Base-by-base conservation (phyloP, 1,140 invertebrate species). In the Tetragnatha versicolor region DNA sequence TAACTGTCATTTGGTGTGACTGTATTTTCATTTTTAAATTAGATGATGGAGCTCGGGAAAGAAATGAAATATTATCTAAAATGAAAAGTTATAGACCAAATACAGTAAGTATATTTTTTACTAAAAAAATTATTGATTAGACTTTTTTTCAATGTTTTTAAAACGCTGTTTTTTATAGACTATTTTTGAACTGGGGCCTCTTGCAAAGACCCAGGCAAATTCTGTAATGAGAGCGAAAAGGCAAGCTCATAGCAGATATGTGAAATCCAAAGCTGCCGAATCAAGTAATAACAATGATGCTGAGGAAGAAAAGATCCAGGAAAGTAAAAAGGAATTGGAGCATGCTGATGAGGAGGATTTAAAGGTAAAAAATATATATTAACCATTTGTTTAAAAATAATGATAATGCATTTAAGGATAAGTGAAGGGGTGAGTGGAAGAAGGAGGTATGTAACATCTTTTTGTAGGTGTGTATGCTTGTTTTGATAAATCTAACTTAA, bases 111-210 rank as follows among this genome's bases (percentile, higher is more conserved):
- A 29, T 2, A 1, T 31, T 12, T 60, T 17, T 33, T 20, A 17
- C 14, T 20, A 3, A 25, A 9, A 20, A 25, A n/a, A 20, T 55
- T 17, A 2, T 10, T 20, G 25, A 25, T 10, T 6, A 12, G 37
- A 37, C 33, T 31, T 55, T 68, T 61, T 51, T 63, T 69, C 22
- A 42, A 55, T 42, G 7, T 17, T 65, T 79, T 81, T 81, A 83
- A 83, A 78, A 80, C 17, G 5, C 4, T 17, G 25, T 10, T 45
- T 49, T 68, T 89, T 90, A 37, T 83, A 97, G 94, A 98, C 96
- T 10, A 93, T 99, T 82, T 96, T 99, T 87, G 97, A 98, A 87
- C 89, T 98, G 31, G 93, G 93, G 72, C 89, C 90, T 6, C 94
- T 92, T 73, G 90, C 91, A 69, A 94, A 94, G 80, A 93, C 92